These are phyloP conservation scores for Ciconia nigra DNA, from an alignment of 2,797 vertebrate species.

Conservation along the genomic window DNA sequence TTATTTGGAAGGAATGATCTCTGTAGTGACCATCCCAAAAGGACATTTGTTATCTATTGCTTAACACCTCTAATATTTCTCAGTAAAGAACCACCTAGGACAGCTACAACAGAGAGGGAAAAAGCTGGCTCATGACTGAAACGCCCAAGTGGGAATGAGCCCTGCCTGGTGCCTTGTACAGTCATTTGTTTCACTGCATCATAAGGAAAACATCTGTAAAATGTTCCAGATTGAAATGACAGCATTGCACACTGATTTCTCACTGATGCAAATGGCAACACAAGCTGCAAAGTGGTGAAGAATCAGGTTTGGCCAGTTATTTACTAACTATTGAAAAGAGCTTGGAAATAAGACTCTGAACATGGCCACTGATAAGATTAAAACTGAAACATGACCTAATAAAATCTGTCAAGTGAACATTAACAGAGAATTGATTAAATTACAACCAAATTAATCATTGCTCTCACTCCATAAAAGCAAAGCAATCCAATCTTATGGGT, in stretches of 20 bases:
- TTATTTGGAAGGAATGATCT: background rate
- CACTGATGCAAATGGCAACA: background rate
- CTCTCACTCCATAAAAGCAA: background rate
- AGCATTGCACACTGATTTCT: background rate
- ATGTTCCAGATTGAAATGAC: background rate
- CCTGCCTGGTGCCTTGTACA: background rate
- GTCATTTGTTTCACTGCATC: background rate
- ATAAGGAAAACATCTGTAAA: background rate
- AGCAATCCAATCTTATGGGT: background rate
- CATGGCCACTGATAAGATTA: background rate
- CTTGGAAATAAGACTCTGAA: background rate
- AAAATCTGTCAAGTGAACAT: constrained; percentile 2
- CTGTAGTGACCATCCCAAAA: background rate
- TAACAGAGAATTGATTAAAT: constrained; percentile 13
- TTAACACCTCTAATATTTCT: background rate
- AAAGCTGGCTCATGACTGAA: background rate
- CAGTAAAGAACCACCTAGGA: background rate
- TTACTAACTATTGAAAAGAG: background rate
- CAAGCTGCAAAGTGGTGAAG: background rate
- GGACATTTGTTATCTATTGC: background rate
- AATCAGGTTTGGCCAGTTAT: background rate
- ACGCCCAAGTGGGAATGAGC: background rate
- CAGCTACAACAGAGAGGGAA: background rate
- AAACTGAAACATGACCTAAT: background rate
- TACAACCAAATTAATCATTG: constrained; percentile 23